Evolutionary conservation across 2,888 invertebrate genomes (phyloP).

Genomic region (Apomyelois bistriatella): DNA sequence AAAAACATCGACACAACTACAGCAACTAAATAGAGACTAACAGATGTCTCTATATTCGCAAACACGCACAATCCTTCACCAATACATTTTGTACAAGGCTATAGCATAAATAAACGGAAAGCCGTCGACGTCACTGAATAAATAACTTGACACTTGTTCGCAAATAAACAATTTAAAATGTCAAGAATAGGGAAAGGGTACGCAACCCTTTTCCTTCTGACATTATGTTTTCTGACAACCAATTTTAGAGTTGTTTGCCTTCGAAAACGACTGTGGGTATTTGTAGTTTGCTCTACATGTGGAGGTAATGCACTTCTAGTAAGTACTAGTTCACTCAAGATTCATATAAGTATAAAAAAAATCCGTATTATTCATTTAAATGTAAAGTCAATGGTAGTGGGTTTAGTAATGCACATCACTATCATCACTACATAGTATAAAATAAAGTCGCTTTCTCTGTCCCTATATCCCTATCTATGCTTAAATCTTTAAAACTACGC

Average conservation of each 20-base stretch:
- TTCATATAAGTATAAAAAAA: too few relatives aligned
- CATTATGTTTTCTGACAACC: slow-evolving; percentile 74
- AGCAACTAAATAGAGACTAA: too few relatives aligned
- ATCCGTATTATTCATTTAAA: too few relatives aligned
- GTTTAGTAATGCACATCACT: too few relatives aligned
- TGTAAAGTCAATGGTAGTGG: too few relatives aligned
- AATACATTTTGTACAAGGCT: slow-evolving; percentile 15
- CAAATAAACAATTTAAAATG: slow-evolving; percentile 80
- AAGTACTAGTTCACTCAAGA: too few relatives aligned
- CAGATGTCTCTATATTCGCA: neutral
- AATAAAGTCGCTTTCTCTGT: too few relatives aligned
- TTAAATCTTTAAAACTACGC: too few relatives aligned
- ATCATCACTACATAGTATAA: too few relatives aligned
- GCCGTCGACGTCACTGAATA: slow-evolving; percentile 52
- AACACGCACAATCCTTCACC: slow-evolving; percentile 6
- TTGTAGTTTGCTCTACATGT: neutral
- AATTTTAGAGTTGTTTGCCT: slow-evolving; percentile 61
- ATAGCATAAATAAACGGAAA: slow-evolving; percentile 22
- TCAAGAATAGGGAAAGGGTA: slow-evolving; percentile 74
- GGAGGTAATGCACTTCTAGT: neutral
- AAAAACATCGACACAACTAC: neutral
- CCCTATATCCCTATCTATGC: too few relatives aligned
- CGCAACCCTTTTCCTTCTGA: slow-evolving; percentile 64
- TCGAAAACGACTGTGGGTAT: slow-evolving; percentile 33
- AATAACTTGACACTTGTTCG: slow-evolving; percentile 76